Base-by-base conservation (phyloP, 2,113 vertebrate genomes). In the Bambusicola thoracicus region DNA sequence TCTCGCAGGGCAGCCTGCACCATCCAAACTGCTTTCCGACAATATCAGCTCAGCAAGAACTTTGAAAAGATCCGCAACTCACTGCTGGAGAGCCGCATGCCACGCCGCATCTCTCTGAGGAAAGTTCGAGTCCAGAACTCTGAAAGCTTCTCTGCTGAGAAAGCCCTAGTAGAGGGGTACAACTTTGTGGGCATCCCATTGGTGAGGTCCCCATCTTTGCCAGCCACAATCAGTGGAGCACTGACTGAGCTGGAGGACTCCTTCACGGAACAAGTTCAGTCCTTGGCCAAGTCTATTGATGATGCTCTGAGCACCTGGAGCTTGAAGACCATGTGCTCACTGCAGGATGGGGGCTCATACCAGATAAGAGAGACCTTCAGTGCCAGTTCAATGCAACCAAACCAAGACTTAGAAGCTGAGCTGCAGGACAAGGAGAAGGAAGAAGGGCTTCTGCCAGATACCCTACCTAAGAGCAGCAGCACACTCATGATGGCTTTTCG, bases 1-100 rank as follows among this genome's bases (percentile, higher is more conserved):
- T 98, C 99, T 30, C 98, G 99, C 68, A 97, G 99, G 22, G 99
- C 99, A 27, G 99, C 99, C 41, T 99, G 99, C 93, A 99, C 99
- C 79, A 99, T 99, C 95, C 99, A 99, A 97, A 99, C 98, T 1
- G 99, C 99, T 5, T 99, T 99, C 98, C 98, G 99, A 82, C 99
- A 99, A 97, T 99, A 99, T 95, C 99, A 99, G 97, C 99, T 99
- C 94, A 99, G 99, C 98, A 99, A 99, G 97, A 99, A 99, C 98
- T 99, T 99, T 63, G 99, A 99, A 96, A 99, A 99, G 97, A 99
- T 99, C 92, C 98, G 99, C 41, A 99, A 99, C 97, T 99, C 99
- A 0, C 98, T 99, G 63, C 98, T 99, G 29, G 99, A 99, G 96
- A 99, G 99, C 93, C 99, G 99, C 91, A 97, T 99, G 92, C 99